Base-by-base conservation (phyloP, 1,140 invertebrate genomes). In the Eciton burchellii region DNA sequence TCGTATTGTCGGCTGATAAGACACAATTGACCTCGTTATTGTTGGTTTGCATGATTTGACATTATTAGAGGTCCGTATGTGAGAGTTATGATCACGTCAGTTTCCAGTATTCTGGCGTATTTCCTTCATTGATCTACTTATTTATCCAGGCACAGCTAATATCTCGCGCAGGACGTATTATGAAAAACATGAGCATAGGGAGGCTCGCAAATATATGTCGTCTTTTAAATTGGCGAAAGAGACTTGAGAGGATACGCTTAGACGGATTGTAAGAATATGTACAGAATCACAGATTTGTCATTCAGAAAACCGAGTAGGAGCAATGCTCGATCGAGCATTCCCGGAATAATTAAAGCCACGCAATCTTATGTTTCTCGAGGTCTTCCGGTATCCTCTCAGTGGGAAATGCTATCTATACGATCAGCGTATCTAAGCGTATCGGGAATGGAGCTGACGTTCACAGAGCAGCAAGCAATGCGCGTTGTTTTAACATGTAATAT, bases 81-180 rank as follows among this genome's bases (percentile, higher is more conserved):
- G 0, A 43, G 24, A 76, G 3, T 24, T 1, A 24, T 52, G 21
- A 45, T 43, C 45, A 35, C 12, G 8, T 54, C 19, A 12, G 12
- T 68, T 56, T 79, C 63, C 74, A 79, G 52, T 56, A 79, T 70
- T 66, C 74, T 56, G 63, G 43, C 63, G 35, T 79, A 79, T 57
- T 70, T 79, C 74, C 74, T 56, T 41, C 43, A 57, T 29, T 70
- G 21, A 68, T 77, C 49, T 57, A 41, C 43, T 77, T 54, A 66
- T 26, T 16, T 41, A 45, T 54, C 54, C 26, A 29, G 35, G 29
- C 16, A 70, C 35, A 43, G 56, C 74, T 65, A 41, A 73, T 41
- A 52, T 56, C 24, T 35, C 49, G 56, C 71, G 57, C 24, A 29
- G n/a, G 59, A 21, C 26, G 41, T 21, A 45, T 14, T 43, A 49